Evolutionary conservation across 2,888 invertebrate species (phyloP), one percentile per base, ranked within the genome.

Genomic region (Corbicula japonica): DNA sequence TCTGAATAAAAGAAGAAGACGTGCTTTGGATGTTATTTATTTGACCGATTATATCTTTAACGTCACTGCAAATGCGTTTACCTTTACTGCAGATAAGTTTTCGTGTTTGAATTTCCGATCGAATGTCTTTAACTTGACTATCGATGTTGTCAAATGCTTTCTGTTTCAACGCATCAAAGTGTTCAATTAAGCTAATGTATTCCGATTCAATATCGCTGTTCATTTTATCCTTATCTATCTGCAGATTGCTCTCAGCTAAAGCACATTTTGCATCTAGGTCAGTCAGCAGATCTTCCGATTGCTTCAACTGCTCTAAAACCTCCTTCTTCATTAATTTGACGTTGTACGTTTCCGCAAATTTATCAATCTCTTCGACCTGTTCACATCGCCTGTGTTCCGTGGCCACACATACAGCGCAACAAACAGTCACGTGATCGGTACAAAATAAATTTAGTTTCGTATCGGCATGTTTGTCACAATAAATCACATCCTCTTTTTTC

Each of bases 371-470:
- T 41, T 71, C 61, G 15, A 86, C 84, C 15, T 80, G 62, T 1
- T 79, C 73, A 75, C 86, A 86, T 62, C 69, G 60, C 54, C 85
- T 69, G 60, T 86, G 86, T n/a, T 74, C 48, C 6, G 71, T 66
- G 23, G 85, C 82, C 0, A 85, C 76, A 41, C 86, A 86, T 35
- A 75, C 80, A 5, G 83, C 75, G 38, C 86, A 86, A n/a, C 77
- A 82, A 30, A 84, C 58, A 30, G 34, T 35, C 30, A 76, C 54
- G 34, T 86, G 85, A 52, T 86, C 86, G 23, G 60, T 26, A 61
- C 85, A 86, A 60, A 76, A 84, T 21, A 86, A 46, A n/a, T 76
- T 79, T 18, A 83, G 41, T 23, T 48, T 74, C 28, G 58, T 61
- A 21, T 70, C 76, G 23, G 60, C 56, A 48, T 83, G 83, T 8